Evolutionary conservation across 1,140 invertebrate genomes (phyloP).

Genomic region (Cotesia glomerata): DNA sequence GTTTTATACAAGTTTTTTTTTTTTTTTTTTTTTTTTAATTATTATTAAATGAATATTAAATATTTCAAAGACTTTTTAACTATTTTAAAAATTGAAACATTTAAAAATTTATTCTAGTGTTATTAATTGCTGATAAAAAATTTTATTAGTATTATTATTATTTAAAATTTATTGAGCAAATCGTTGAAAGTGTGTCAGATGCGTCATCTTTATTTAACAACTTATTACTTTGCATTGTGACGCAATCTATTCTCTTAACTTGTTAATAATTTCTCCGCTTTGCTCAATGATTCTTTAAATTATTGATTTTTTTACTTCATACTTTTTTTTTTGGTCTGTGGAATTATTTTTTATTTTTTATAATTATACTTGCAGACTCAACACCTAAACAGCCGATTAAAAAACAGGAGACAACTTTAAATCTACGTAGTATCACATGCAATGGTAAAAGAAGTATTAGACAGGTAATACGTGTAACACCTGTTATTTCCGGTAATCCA

Average conservation of each 20-base stretch:
- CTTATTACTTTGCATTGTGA: constrained; percentile 5
- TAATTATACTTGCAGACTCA: constrained; percentile 30
- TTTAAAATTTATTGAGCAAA: not conserved
- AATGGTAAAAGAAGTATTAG: constrained; percentile 50
- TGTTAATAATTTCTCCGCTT: not conserved
- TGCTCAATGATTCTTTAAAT: not conserved
- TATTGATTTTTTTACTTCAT: not conserved
- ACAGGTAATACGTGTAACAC: constrained; percentile 56
- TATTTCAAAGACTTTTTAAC: too few species aligned
- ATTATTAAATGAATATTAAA: too few species aligned
- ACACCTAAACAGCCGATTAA: constrained; percentile 29
- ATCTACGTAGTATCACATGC: constrained; percentile 43
- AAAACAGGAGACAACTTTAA: constrained; percentile 42
- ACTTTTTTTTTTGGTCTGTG: not conserved
- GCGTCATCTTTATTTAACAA: constrained; percentile 21
- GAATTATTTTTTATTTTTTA: not conserved
- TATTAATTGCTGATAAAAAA: too few species aligned
- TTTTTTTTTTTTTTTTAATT: too few species aligned
- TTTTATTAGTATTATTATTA: not conserved
- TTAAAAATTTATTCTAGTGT: not conserved
- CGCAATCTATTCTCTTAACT: constrained; percentile 13
- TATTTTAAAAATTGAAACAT: too few species aligned
- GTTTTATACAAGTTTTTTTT: too few species aligned
- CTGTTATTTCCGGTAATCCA: constrained; percentile 62
- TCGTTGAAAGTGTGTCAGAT: constrained; percentile 25